Evolutionary conservation across 2,113 vertebrate species (phyloP), one percentile per base, ranked within the genome.

Genomic region (Diadophis punctatus): DNA sequence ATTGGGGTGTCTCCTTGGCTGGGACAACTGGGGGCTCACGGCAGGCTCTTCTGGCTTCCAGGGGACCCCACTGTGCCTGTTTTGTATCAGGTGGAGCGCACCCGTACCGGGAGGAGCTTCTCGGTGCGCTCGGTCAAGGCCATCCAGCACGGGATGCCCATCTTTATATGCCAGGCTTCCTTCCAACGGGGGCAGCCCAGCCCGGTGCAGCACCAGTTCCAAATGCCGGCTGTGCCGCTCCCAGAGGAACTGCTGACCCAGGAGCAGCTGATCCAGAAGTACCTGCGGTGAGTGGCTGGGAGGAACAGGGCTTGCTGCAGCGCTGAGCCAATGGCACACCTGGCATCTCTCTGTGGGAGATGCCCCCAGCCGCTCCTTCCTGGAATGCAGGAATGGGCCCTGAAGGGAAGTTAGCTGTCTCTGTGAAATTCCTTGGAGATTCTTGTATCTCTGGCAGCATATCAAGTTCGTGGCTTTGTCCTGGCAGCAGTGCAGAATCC

Each of bases 51-150:
- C 16, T 23, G 49, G 14, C 46, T 94, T 1, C 20, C 92, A 99
- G 99, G 99, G 55, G 98, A 99, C 96, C 99, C 99, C 0, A 98
- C 97, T 88, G 97, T 99, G 94, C 98, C 99, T 0, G 98, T 99
- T 84, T 96, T 99, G 94, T 99, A 99, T 90, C 97, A 99, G 74
- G 99, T 99, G 92, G 99, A 99, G 30, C 97, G 98, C 86, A 99
- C 97, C 0, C 97, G 98, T 10, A 98, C 99, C 0, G 99, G 99
- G 16, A 97, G 93, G 46, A 99, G 99, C 95, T 99, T 99, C 95
- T 98, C 97, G 0, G 98, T 99, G 11, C 98, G 99, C 11, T 98
- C 98, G 0, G 98, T 99, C 88, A 99, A 98, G 95, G 99, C 99
- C 5, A 95, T 99, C 92, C 99, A 99, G 95, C 98, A 98, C 0